Percentiles rank a stretch among this genome's conserved stretches.
phyloP scores from a whole-genome alignment of 2,888 invertebrate species.

The Heliconius charithonia region DNA sequence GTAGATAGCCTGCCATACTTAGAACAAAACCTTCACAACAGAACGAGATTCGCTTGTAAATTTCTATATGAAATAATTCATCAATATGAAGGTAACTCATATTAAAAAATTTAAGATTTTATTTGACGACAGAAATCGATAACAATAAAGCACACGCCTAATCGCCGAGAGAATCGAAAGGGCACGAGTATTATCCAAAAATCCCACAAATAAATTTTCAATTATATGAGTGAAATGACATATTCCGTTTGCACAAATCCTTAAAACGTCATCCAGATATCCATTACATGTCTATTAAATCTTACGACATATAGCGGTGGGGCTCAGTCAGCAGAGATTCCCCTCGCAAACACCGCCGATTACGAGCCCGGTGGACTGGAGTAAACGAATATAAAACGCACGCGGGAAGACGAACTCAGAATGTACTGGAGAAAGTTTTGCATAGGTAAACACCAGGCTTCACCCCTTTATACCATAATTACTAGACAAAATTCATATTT shows the following conservation, averaged over 20 bases:
- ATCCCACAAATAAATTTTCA: constrained; percentile 82
- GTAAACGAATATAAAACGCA: constrained; percentile 84
- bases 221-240: constrained; percentile 79
- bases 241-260: constrained; percentile 84
- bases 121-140: constrained; percentile 29
- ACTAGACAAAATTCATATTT: constrained; percentile 26
- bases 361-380: constrained; percentile 79
- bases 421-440: constrained; percentile 78
- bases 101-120: background rate
- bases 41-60: background rate
- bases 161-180: constrained; percentile 56
- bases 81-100: background rate
- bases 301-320: constrained; percentile 84
- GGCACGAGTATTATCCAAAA: constrained; percentile 73
- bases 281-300: constrained; percentile 85
- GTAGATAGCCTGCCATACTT: background rate
- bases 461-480: constrained; percentile 57
- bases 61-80: background rate
- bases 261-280: constrained; percentile 84
- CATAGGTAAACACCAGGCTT: constrained; percentile 79
- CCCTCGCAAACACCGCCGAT: constrained; percentile 83
- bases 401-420: constrained; percentile 82
- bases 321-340: constrained; percentile 79
- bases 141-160: constrained; percentile 50
- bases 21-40: background rate